Percentiles rank a stretch among this genome's conserved stretches.
Evolutionary conservation across 2,888 invertebrate genomes (phyloP).

Genomic region (Sinopyrophorus schimmeli): DNA sequence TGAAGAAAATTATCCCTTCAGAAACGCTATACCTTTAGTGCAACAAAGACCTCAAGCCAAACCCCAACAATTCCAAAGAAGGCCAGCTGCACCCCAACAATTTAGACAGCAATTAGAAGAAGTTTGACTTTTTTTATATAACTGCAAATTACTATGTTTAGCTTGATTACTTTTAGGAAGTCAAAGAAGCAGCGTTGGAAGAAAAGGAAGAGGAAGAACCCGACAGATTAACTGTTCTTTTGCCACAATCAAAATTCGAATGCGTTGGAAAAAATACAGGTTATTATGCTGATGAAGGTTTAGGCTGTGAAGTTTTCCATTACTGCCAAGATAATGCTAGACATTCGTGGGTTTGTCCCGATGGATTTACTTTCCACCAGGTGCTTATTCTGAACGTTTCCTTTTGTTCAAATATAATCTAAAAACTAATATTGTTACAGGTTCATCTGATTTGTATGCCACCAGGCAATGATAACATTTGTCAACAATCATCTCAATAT

Average conservation of each 20-base stretch:
- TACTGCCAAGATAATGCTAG: constrained; percentile 89
- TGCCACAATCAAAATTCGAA: constrained; percentile 83
- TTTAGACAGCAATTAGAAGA: constrained; percentile 33
- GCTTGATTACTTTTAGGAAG: constrained; percentile 44
- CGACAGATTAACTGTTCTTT: constrained; percentile 75
- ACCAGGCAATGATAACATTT: constrained; percentile 84
- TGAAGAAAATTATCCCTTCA: constrained; percentile 38
- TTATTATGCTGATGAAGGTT: constrained; percentile 88
- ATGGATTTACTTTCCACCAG: constrained; percentile 87
- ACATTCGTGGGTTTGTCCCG: constrained; percentile 93
- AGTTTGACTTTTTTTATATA: constrained; percentile 10
- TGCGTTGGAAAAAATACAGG: constrained; percentile 82
- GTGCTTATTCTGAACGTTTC: constrained; percentile 57
- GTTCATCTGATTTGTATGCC: constrained; percentile 94
- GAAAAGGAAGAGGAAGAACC: constrained; percentile 83
- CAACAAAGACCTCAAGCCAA: constrained; percentile 38
- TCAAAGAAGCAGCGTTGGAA: constrained; percentile 46
- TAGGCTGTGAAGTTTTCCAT: constrained; percentile 90
- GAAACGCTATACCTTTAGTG: constrained; percentile 40
- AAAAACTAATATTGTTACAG: constrained; percentile 60
- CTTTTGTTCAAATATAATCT: constrained; percentile 5
- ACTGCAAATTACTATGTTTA: neutral
- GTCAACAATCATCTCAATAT: constrained; percentile 85
- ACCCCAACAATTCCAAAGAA: constrained; percentile 20
- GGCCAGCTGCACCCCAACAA: constrained; percentile 23